These are phyloP conservation scores for Urocynchramus pylzowi DNA, from an alignment of 2,113 vertebrate genomes.

Conservation along the genomic window DNA sequence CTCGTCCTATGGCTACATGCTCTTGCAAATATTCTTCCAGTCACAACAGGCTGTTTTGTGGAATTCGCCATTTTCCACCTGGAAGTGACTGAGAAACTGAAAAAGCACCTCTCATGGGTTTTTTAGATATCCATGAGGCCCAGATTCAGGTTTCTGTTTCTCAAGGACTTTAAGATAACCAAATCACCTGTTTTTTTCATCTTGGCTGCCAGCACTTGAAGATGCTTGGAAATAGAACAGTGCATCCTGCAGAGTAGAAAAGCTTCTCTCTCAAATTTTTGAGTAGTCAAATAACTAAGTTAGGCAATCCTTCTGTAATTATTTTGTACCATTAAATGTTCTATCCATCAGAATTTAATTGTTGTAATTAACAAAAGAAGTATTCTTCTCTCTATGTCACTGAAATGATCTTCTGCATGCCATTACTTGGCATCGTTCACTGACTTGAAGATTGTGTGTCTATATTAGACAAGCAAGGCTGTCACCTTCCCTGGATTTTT, in stretches of 20 bases:
- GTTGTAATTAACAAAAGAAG: conserved; percentile 46
- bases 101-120: neutral
- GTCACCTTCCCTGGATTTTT: conserved; percentile 5
- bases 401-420: conserved; percentile 28
- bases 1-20: neutral
- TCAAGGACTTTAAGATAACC: neutral
- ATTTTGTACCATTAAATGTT: conserved; percentile 52
- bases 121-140: neutral
- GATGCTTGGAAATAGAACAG: neutral
- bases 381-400: conserved; percentile 14
- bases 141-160: neutral
- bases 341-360: conserved; percentile 57
- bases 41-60: accelerated
- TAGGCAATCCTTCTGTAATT: conserved; percentile 8
- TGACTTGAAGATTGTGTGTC: neutral
- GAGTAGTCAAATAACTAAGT: conserved; percentile 17
- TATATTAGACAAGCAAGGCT: conserved; percentile 5
- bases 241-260: neutral
- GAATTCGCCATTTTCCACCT: neutral
- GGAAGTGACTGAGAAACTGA: neutral
- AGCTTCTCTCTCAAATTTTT: neutral
- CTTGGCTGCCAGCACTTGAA: accelerated
- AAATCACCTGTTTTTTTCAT: neutral
- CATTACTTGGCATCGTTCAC: neutral
- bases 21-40: neutral